These are phyloP conservation scores for Sesamia nonagrioides DNA, from an alignment of 1,140 invertebrate genomes.

Conservation along the genomic window DNA sequence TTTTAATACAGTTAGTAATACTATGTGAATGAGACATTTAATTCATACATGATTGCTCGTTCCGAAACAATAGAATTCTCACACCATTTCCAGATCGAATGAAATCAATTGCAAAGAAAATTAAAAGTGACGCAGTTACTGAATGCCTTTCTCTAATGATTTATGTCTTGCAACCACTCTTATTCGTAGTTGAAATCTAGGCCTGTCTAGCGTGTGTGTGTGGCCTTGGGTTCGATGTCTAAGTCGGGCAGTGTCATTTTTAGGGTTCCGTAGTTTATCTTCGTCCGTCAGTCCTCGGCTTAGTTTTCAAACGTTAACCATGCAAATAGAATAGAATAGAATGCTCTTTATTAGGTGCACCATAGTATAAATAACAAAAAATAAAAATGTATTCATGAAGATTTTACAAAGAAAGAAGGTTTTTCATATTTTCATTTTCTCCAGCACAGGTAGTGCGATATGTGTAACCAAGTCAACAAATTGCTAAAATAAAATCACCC, in stretches of 20 bases:
- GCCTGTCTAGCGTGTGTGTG: not conserved
- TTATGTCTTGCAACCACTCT: not conserved
- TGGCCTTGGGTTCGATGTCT: not conserved
- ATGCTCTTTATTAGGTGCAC: too few relatives aligned
- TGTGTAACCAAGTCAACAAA: too few relatives aligned
- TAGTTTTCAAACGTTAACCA: too few relatives aligned
- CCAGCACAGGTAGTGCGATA: too few relatives aligned
- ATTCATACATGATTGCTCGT: not conserved
- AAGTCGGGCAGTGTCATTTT: not conserved
- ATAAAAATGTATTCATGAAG: too few relatives aligned
- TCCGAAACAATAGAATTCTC: constrained; percentile 8
- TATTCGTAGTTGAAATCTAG: not conserved
- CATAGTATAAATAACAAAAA: too few relatives aligned
- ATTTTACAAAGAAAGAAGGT: too few relatives aligned
- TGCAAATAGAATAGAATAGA: too few relatives aligned
- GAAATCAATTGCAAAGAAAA: constrained; percentile 9
- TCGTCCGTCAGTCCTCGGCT: too few relatives aligned
- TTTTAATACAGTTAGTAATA: too few relatives aligned
- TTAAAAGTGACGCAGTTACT: constrained; percentile 6
- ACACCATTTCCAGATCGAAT: constrained; percentile 8
- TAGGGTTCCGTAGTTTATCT: not conserved
- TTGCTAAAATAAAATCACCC: too few relatives aligned
- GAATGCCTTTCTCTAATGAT: not conserved
- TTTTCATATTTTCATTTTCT: too few relatives aligned
- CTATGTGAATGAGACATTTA: not conserved